Evolutionary conservation across 2,888 invertebrate species (phyloP).

Genomic region (Apamea sordens): DNA sequence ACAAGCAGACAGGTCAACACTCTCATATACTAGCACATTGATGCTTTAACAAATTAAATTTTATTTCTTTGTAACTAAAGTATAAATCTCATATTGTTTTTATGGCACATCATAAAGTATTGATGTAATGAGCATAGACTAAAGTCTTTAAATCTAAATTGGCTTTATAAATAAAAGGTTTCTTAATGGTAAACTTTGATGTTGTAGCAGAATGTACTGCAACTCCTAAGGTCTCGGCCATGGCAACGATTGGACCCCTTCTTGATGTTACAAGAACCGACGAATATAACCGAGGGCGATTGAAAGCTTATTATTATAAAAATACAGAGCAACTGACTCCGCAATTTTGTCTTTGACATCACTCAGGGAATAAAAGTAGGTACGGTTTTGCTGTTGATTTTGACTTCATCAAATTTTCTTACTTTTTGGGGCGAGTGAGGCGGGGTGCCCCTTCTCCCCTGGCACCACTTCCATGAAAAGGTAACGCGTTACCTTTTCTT

Average conservation of each 20-base stretch:
- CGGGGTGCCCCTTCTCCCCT: too few species aligned
- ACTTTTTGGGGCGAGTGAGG: too few species aligned
- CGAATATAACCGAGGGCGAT: neutral
- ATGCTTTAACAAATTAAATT: conserved; percentile 44
- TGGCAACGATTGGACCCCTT: neutral
- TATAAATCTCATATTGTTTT: conserved; percentile 32
- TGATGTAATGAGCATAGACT: conserved; percentile 13
- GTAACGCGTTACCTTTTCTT: too few species aligned
- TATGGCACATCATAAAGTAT: conserved; percentile 39
- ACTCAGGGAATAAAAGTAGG: neutral
- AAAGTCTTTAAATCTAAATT: conserved; percentile 17
- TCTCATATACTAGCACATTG: conserved; percentile 48
- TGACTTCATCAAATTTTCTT: neutral
- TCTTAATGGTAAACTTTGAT: neutral
- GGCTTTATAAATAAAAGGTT: conserved; percentile 2
- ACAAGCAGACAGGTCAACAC: conserved; percentile 66
- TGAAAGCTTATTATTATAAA: neutral
- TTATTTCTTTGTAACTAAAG: conserved; percentile 31
- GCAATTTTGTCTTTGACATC: neutral
- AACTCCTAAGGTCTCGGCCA: neutral
- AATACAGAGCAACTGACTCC: neutral
- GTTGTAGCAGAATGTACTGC: neutral
- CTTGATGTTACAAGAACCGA: neutral
- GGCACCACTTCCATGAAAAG: too few species aligned
- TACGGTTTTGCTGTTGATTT: neutral